Base-by-base conservation (phyloP, 2,113 vertebrate genomes). In the Tretioscincus oriximinensis region DNA sequence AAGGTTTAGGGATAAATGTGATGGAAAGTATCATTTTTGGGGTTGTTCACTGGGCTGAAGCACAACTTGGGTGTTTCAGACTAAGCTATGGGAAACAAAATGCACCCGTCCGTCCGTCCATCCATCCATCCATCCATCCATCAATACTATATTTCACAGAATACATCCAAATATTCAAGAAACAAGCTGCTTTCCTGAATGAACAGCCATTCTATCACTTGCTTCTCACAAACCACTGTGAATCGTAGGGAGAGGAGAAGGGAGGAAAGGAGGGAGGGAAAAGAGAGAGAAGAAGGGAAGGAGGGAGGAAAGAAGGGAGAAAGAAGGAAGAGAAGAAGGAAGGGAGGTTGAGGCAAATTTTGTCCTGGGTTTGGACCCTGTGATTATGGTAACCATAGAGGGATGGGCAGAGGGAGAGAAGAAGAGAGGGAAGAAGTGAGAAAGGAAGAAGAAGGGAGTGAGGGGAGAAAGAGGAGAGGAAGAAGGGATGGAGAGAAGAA, bases 41-140 rank as follows among this genome's bases (percentile, higher is more conserved):
- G 69, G 18, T 20, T 88, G 73, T 81, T 72, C 78, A n/a, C 84
- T 84, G 35, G 31, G 81, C 81, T 74, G 74, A 71, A 76, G 24
- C 31, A 31, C 4, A 84, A 73, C 29, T 76, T 3, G 11, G 12
- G 1, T 3, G 5, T 67, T 88, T 76, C 51, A 5, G 21, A 10
- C 18, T 5, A 7, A 89, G 80, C 83, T 83, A 78, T 81, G 73
- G 74, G 77, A 88, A 83, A 85, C 60, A 79, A 83, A 69, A 77
- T 72, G 58, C 82, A 51, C 41, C 60, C 24, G 26, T 22, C n/a
- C n/a, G n/a, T n/a, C n/a, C n/a, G n/a, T n/a, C n/a, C n/a, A n/a
- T n/a, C n/a, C n/a, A n/a, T n/a, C n/a, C n/a, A n/a, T n/a, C n/a
- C n/a, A n/a, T n/a, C 63, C 26, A 74, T 47, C 11, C 26, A 28